Base-by-base conservation (phyloP, 2,113 vertebrate species). In the Thinocorus orbignyianus region DNA sequence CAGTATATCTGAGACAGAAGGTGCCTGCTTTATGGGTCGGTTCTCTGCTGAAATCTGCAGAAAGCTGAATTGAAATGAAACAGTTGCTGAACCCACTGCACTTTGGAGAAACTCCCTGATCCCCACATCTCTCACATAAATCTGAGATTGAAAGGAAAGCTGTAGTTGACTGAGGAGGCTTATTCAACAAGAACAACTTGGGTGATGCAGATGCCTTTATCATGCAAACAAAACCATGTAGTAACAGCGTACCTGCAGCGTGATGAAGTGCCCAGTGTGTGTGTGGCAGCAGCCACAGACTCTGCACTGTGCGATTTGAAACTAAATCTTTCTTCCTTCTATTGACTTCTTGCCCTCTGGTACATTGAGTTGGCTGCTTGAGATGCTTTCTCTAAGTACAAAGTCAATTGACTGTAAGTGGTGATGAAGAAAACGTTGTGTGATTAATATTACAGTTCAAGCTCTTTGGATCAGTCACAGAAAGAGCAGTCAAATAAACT, bases 351-450 rank as follows among this genome's bases (percentile, higher is more conserved):
- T 96, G 86, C 95, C 96, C 96, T 97, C 86, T 90, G 88, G 83
- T 96, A 95, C 93, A 92, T 58, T 62, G 88, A 97, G 82, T 96
- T 85, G 18, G 78, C 96, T 96, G 95, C 95, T 94, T 96, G 91
- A 97, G 95, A 97, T 0, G 7, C 82, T 93, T 96, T 96, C 92
- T 57, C 96, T 97, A 97, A 97, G 96, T 97, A 98, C 89, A 97
- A 97, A 98, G 97, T 98, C 97, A 98, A 97, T 97, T 97, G 97
- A 94, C 79, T 92, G 30, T 97, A 97, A 98, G 96, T 94, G 80
- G 94, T 84, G 93, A 95, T 95, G 96, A 97, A 96, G 95, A 97
- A 97, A 97, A 72, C 35, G 49, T 95, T 46, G 46, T 94, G 93
- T 97, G 97, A 97, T 98, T 98, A 97, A 98, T 98, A 97, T 96